Base-by-base conservation (phyloP, 2,113 vertebrate genomes). In the Salminus brasiliensis region DNA sequence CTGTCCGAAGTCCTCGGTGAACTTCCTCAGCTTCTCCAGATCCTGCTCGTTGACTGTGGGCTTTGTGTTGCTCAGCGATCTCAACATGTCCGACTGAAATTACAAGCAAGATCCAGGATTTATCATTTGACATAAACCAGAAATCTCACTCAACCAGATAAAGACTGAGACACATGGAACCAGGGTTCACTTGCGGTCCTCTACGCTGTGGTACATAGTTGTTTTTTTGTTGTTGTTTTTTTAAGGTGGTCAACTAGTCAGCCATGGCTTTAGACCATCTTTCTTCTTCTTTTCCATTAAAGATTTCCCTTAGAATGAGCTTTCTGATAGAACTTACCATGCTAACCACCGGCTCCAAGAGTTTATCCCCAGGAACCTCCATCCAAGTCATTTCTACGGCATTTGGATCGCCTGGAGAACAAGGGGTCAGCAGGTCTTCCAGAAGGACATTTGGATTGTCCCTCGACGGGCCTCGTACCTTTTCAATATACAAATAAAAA, bases 1-100 rank as follows among this genome's bases (percentile, higher is more conserved):
- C 87, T 99, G 98, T 86, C 98, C 98, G 90, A 99, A 99, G 84
- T 99, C 98, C 75, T 98, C 95, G 88, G 97, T 98, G 92, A 99
- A 99, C 90, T 99, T 98, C 94, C 90, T 98, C 84, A 99, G 90
- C 86, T 99, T 99, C 66, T 93, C 90, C 91, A 99, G 89, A 87
- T 99, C 98, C 32, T 97, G 94, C 43, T 98, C 97, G 47, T 99
- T 99, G 84, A 99, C 98, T 13, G 97, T 98, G 76, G 98, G 97
- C 84, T 98, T 99, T 30, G 95, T 98, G 90, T 32, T 95, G 29
- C 90, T 6, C 30, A 91, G 87, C 0, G 98, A 99, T 72, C 93
- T 93, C 80, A 96, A 47, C 98, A 99, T 99, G 85, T 99, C 97
- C 0, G 82, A 0, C 98, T 99, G 92, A 73, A 79, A 82, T 55